A percentile compares a stretch with the other conserved stretches of the same genome.
Conservation (phyloP, 1,140 invertebrate species). For the Drosophila erecta region DNA sequence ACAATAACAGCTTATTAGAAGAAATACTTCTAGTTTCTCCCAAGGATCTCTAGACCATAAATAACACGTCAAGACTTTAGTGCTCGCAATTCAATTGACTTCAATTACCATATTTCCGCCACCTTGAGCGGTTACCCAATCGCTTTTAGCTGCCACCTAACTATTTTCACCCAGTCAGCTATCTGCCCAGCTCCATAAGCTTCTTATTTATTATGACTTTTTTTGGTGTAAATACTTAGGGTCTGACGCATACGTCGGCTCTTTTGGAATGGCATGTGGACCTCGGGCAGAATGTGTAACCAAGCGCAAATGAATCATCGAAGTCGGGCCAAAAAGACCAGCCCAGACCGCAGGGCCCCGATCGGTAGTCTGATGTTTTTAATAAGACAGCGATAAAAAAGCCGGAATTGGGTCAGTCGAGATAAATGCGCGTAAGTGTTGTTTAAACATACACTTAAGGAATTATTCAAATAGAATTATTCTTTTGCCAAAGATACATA, state of each 20-base stretch:
- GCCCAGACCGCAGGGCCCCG: slow-evolving; percentile 50
- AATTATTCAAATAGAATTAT: background rate
- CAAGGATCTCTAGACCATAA: slow-evolving; percentile 4
- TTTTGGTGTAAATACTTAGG: slow-evolving; percentile 46
- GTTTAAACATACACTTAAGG: slow-evolving; percentile 32
- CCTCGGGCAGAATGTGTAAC: slow-evolving; percentile 57
- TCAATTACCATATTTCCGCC: slow-evolving; percentile 30
- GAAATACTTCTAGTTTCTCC: background rate
- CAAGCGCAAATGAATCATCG: slow-evolving; percentile 66
- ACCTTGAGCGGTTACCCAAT: slow-evolving; percentile 26
- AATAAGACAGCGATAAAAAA: slow-evolving; percentile 68
- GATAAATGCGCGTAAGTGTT: slow-evolving; percentile 68
- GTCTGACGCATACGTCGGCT: slow-evolving; percentile 64
- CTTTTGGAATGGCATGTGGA: slow-evolving; percentile 45
- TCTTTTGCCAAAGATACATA: no score
- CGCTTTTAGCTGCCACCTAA: slow-evolving; percentile 8
- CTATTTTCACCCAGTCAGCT: slow-evolving; percentile 42
- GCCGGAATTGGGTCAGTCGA: slow-evolving; percentile 71
- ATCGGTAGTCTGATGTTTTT: slow-evolving; percentile 58
- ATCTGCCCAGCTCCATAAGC: slow-evolving; percentile 33
- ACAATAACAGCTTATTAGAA: no score
- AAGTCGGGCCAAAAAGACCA: slow-evolving; percentile 9
- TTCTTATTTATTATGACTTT: slow-evolving; percentile 37
- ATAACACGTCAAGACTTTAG: background rate
- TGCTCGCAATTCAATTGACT: slow-evolving; percentile 4